Percentiles rank a stretch among this genome's conserved stretches.
Conservation (phyloP, 1,140 invertebrate species). For the Tetragonula clypearis region DNA sequence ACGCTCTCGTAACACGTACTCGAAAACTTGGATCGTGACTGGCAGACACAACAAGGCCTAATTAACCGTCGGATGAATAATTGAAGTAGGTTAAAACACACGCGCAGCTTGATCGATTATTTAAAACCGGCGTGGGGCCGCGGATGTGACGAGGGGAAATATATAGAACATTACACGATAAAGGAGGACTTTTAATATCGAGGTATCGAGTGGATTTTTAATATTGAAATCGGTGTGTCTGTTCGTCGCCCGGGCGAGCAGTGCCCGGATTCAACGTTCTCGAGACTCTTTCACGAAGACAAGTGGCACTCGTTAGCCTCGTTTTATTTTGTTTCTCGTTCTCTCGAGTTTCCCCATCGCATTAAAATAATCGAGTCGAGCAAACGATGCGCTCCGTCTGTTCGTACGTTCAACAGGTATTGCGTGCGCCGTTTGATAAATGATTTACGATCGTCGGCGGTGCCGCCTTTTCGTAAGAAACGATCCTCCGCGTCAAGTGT, state of each 20-base stretch:
- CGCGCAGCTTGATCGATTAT: conserved; percentile 16
- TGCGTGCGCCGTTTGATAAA: neutral
- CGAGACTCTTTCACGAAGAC: neutral
- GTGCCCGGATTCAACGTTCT: neutral
- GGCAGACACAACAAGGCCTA: neutral
- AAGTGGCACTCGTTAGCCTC: neutral
- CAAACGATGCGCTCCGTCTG: neutral
- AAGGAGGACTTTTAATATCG: too few relatives aligned
- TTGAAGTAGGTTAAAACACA: neutral
- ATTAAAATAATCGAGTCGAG: conserved; percentile 8
- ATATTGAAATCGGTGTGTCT: conserved; percentile 20
- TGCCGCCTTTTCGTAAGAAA: neutral
- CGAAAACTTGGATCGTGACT: neutral
- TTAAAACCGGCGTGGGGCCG: neutral
- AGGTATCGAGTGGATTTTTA: conserved; percentile 3
- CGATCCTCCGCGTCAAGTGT: neutral
- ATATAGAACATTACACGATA: neutral
- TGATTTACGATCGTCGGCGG: neutral
- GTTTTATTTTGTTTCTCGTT: neutral
- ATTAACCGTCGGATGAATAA: conserved; percentile 12
- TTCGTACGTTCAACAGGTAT: conserved; percentile 35
- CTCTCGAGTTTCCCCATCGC: neutral
- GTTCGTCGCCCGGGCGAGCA: neutral
- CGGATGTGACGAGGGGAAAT: neutral
- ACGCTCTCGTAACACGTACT: neutral